A percentile compares a stretch with the other conserved stretches of the same genome.
phyloP scores from a whole-genome alignment of 2,888 invertebrate species.

The Torymus tubicola region DNA sequence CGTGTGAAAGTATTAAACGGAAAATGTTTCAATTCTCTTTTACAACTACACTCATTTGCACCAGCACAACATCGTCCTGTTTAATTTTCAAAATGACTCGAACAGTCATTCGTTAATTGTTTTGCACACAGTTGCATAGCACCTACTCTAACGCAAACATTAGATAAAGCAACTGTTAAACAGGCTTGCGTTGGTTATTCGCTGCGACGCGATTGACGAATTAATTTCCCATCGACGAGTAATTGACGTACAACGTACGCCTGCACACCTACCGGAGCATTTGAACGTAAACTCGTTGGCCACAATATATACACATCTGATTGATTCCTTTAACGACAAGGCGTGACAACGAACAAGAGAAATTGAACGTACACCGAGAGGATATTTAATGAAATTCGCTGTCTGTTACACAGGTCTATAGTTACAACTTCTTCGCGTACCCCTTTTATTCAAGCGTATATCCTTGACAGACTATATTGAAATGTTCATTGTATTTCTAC shows the following conservation, averaged over 20 bases:
- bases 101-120: too few species aligned
- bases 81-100: too few species aligned
- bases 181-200: neutral
- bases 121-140: too few species aligned
- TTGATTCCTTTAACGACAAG: conserved; percentile 24
- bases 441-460: too few species aligned
- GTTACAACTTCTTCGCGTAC: too few species aligned
- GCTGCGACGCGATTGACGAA: neutral
- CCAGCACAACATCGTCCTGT: too few species aligned
- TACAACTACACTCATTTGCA: too few species aligned
- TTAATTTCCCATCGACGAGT: conserved; percentile 20
- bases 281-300: neutral
- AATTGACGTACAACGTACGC: conserved; percentile 17
- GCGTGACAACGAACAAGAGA: conserved; percentile 17
- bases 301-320: neutral
- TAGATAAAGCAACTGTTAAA: conserved; percentile 8
- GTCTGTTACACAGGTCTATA: neutral
- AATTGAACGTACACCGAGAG: conserved; percentile 7
- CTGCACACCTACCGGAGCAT: neutral
- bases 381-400: conserved; percentile 35
- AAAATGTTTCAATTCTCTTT: too few species aligned
- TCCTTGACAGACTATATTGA: too few species aligned
- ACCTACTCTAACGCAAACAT: neutral
- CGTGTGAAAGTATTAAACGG: too few species aligned
- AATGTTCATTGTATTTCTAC: too few species aligned